phyloP scores from a whole-genome alignment of 1,140 invertebrate species.

The Whitmania pigra region DNA sequence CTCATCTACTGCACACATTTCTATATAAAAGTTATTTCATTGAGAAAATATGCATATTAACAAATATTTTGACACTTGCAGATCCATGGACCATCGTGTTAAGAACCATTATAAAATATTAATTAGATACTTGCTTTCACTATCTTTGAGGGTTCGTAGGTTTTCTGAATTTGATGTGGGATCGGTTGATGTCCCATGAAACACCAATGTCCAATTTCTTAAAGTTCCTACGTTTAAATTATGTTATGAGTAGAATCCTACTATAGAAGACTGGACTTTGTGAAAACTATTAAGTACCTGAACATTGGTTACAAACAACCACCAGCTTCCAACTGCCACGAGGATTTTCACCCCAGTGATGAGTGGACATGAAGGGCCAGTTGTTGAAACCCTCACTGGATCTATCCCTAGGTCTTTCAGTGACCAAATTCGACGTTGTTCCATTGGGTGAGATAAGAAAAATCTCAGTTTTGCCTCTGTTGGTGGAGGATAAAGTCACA shows the following conservation, averaged over 20 bases:
- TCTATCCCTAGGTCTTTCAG: slow-evolving; percentile 80
- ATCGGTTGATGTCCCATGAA: not conserved
- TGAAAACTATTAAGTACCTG: not conserved
- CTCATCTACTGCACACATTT: not conserved
- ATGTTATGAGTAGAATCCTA: not conserved
- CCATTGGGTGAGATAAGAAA: slow-evolving; percentile 92
- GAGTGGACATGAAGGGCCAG: slow-evolving; percentile 99
- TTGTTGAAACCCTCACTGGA: slow-evolving; percentile 89
- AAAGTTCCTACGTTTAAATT: not conserved
- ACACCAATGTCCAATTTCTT: not conserved
- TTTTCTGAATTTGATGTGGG: not conserved
- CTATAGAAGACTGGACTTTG: not conserved
- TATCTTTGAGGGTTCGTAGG: not conserved
- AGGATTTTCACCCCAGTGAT: slow-evolving; percentile 97
- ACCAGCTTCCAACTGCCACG: slow-evolving; percentile 80
- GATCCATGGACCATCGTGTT: not conserved
- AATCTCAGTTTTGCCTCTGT: slow-evolving; percentile 75
- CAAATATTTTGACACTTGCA: not conserved
- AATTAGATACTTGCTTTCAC: not conserved
- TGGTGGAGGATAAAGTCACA: slow-evolving; percentile 70
- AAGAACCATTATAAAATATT: not conserved
- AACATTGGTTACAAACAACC: slow-evolving; percentile 54
- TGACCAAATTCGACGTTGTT: slow-evolving; percentile 62
- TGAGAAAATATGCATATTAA: not conserved
- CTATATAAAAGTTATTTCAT: not conserved